A percentile compares a stretch with the other conserved stretches of the same genome.
Conservation (phyloP, 2,113 vertebrate genomes). For the Thunnus thynnus region DNA sequence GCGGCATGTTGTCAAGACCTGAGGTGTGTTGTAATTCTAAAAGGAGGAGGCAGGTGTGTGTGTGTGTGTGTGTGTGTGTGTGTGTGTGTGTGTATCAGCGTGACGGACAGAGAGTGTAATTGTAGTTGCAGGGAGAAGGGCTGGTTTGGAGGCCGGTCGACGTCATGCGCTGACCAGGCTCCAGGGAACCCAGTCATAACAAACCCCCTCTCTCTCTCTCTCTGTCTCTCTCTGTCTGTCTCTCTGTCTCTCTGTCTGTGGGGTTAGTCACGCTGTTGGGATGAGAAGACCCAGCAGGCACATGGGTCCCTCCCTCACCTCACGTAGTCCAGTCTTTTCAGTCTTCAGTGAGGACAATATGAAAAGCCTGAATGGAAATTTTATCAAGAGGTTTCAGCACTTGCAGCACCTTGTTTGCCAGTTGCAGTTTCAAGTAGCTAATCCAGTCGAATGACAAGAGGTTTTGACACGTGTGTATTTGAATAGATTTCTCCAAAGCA, state of each 20-base stretch:
- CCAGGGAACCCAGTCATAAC: conserved; percentile 22
- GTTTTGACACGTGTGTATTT: not conserved
- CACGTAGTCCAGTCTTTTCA: conserved; percentile 15
- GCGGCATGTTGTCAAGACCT: conserved; percentile 32
- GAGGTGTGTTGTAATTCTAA: conserved; percentile 37
- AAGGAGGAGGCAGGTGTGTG: conserved; percentile 38
- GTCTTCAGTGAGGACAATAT: not conserved
- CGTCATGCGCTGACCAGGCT: conserved; percentile 36
- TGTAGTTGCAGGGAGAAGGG: conserved; percentile 32
- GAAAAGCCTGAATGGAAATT: conserved; percentile 25
- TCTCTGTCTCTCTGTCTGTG: conserved; percentile 7
- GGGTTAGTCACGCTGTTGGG: conserved; percentile 39
- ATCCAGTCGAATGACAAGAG: not conserved
- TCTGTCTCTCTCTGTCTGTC: not conserved
- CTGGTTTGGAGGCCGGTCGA: conserved; percentile 43
- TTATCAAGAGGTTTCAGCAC: not conserved
- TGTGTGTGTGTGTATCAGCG: conserved; percentile 11
- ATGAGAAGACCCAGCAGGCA: conserved; percentile 40
- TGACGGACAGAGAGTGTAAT: conserved; percentile 47
- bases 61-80: conserved; percentile 16
- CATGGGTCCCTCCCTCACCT: conserved; percentile 17
- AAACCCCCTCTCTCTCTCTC: not conserved
- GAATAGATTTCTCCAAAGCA: not conserved
- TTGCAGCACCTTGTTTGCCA: conserved; percentile 3
- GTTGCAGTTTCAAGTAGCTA: not conserved